Conservation (phyloP, 2,888 invertebrate species). For the Lasiommata megera region DNA sequence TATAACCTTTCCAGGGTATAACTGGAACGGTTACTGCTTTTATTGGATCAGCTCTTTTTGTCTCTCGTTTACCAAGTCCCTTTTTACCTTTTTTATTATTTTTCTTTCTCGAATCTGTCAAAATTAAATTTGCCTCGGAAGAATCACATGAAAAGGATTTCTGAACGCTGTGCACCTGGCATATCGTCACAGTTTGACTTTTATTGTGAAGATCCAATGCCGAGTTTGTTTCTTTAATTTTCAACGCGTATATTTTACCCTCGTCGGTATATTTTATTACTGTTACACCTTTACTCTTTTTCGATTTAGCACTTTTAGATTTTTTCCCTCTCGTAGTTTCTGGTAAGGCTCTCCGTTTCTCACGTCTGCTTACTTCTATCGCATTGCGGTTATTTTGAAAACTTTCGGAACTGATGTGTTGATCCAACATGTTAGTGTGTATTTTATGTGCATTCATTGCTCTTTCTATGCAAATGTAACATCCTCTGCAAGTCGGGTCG, state of each 20-base stretch:
- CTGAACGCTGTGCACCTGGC: constrained; percentile 56
- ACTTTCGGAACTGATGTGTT: constrained; percentile 33
- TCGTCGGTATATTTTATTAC: constrained; percentile 56
- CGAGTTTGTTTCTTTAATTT: constrained; percentile 50
- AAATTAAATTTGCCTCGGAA: constrained; percentile 45
- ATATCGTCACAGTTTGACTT: constrained; percentile 36
- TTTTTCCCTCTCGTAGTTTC: constrained; percentile 21
- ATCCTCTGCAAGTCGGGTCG: constrained; percentile 46
- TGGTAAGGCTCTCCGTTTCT: constrained; percentile 38
- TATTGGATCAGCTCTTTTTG: constrained; percentile 28
- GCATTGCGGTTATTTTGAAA: constrained; percentile 40
- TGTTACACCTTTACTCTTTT: constrained; percentile 44
- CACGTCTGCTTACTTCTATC: constrained; percentile 34
- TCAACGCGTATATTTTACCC: constrained; percentile 54
- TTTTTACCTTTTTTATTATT: constrained; percentile 46
- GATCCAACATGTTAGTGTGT: constrained; percentile 28
- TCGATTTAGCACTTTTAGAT: constrained; percentile 36
- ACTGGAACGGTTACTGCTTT: constrained; percentile 32
- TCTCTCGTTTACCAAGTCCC: constrained; percentile 36
- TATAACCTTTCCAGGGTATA: constrained; percentile 47
- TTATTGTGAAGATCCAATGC: constrained; percentile 31
- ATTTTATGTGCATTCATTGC: constrained; percentile 45
- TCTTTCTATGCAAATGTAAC: constrained; percentile 53
- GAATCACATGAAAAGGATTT: constrained; percentile 53
- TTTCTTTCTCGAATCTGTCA: constrained; percentile 44